phyloP scores from a whole-genome alignment of 2,113 vertebrate genomes.

The Chauna torquata region DNA sequence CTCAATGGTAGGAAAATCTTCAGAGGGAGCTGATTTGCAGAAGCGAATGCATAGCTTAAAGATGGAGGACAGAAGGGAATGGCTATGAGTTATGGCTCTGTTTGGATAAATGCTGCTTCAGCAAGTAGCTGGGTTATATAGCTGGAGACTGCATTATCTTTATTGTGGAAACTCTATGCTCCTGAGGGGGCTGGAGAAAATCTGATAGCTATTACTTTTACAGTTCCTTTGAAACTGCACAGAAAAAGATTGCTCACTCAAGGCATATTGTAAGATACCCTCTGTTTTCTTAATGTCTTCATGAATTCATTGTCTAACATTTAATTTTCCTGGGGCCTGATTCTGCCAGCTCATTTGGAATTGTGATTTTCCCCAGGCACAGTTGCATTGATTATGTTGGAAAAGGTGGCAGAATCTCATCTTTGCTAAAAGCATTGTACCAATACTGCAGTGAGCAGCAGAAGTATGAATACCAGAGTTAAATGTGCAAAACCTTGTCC shows the following conservation, averaged over 20 bases:
- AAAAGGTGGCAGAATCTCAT: background rate
- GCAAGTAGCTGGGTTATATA: background rate
- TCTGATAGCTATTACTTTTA: background rate
- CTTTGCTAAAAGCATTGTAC: background rate
- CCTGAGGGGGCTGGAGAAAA: background rate
- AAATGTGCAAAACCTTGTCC: background rate
- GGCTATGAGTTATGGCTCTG: background rate
- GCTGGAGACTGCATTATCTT: background rate
- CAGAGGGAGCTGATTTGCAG: background rate
- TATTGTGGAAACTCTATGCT: background rate
- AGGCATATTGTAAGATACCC: background rate
- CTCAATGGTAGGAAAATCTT: background rate
- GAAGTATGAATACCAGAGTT: background rate
- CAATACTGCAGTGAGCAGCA: background rate
- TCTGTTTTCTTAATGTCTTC: background rate
- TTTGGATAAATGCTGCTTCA: background rate
- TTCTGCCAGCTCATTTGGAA: background rate
- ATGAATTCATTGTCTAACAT: background rate
- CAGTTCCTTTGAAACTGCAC: background rate
- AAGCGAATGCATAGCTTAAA: background rate
- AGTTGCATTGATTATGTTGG: background rate
- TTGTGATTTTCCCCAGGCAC: background rate
- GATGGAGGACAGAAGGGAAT: background rate
- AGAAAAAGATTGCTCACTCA: background rate
- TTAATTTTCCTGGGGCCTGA: background rate